Base-by-base conservation (phyloP, 2,797 vertebrate genomes). In the Xiphophorus birchmanni region DNA sequence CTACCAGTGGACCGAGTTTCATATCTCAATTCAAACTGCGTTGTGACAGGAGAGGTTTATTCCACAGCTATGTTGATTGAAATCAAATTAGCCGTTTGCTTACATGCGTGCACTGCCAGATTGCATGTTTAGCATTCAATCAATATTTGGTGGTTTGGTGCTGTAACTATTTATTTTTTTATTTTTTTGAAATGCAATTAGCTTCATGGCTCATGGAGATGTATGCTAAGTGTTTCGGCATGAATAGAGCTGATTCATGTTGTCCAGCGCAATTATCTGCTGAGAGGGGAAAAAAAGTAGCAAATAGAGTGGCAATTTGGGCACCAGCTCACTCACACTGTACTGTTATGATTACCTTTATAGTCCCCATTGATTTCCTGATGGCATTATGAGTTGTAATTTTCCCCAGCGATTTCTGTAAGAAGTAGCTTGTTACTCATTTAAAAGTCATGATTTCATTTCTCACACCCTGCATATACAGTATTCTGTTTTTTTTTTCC, bases 351-450 rank as follows among this genome's bases (percentile, higher is more conserved):
- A 95, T 95, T 95, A 93, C 91, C 92, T 95, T 93, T 90, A 95
- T 91, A 91, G 92, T 94, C 90, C 88, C 90, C 91, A 92, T 89
- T 91, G 94, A 93, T 94, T 93, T 93, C 87, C 91, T 90, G 89
- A 95, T 93, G 93, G 93, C 94, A 95, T 94, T 95, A 94, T 92
- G 90, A 94, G 92, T 94, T 90, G 92, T 93, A 91, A 94, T 95
- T 95, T 95, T 94, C 93, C 90, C 87, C 92, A 91, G 93, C 93
- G 92, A 94, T 93, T 91, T 93, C 87, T 86, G 83, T 81, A 82
- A 90, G 89, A 90, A 88, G 88, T 89, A 89, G 90, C 89, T 88
- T 80, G 89, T 89, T 89, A 93, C 93, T 94, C 89, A 94, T 95
- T 93, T 94, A 75, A 93, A 92, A 95, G 91, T 92, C 90, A 83